Conservation (phyloP, 2,113 vertebrate species). For the Microcebus ravelobensis region DNA sequence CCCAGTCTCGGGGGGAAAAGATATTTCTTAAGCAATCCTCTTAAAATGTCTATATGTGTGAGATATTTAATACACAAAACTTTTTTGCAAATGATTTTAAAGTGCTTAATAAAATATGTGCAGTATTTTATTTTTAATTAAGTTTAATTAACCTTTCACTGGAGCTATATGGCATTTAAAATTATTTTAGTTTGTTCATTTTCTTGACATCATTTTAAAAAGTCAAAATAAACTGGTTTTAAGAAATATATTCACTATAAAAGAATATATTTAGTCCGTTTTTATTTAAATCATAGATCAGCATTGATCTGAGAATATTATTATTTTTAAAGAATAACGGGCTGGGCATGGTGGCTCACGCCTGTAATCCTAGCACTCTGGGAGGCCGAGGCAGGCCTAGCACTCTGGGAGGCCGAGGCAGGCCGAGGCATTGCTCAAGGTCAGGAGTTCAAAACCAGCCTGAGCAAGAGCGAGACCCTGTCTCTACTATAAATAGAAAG, state of each 20-base stretch:
- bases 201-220: slow-evolving; percentile 35
- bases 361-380: too few species aligned
- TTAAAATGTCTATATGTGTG: not conserved
- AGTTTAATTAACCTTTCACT: slow-evolving; percentile 55
- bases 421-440: too few species aligned
- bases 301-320: slow-evolving; percentile 87
- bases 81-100: slow-evolving; percentile 30
- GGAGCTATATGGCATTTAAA: not conserved
- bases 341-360: too few species aligned
- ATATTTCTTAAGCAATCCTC: not conserved
- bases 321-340: slow-evolving; percentile 90
- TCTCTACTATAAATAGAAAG: too few species aligned
- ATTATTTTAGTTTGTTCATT: slow-evolving; percentile 44
- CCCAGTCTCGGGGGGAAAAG: too few species aligned
- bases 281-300: slow-evolving; percentile 88
- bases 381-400: too few species aligned
- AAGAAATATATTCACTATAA: slow-evolving; percentile 76
- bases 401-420: too few species aligned
- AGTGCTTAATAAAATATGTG: not conserved
- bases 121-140: slow-evolving; percentile 42
- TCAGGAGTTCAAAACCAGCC: too few species aligned
- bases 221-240: slow-evolving; percentile 59
- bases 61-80: not conserved
- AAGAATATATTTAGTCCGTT: slow-evolving; percentile 74
- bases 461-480: too few species aligned